Evolutionary conservation across 2,888 invertebrate genomes (phyloP), one percentile per base, ranked within the genome.

Genomic region (Leucania comma): DNA sequence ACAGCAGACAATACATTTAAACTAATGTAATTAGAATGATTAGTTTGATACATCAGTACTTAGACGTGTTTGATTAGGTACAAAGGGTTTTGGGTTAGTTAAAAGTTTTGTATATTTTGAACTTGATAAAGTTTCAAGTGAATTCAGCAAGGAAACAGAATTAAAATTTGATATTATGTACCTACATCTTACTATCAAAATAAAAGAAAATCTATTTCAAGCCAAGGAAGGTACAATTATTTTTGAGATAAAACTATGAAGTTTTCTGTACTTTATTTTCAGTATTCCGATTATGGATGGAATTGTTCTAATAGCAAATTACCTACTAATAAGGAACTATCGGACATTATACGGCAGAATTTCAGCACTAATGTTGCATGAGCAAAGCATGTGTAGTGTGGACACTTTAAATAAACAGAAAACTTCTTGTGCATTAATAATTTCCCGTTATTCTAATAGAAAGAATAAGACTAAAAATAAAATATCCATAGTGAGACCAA

Each of bases 11-110:
- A 24, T 26, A 35, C 17, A 42, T 50, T 24, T 5, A 26, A 35
- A 42, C 3, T 22, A 32, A 57, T 22, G 14, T 68, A 32, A 50
- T 50, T 50, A 77, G 56, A 14, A 35, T 78, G 26, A 57, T 53
- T 68, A 53, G 22, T 57, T 50, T 32, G 14, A 57, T 57, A 46
- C 20, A 72, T n/a, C 38, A 56, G 24, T 20, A 68, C 14, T 22
- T 53, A 29, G 14, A 26, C 20, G 4, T n/a, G n/a, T 73, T 51
- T 50, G 12, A 60, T 17, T 50, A 42, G n/a, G 20, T 42, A 20
- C 24, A 12, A 56, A 56, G 24, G 12, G 12, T 54, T 53, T 69
- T 56, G 24, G 48, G 78, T 72, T 72, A 69, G 71, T 72, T 50
- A n/a, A 10, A 14, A 29, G 38, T 38, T 48, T 54, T 51, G 51